A percentile compares a stretch with the other conserved stretches of the same genome.
Evolutionary conservation across 2,113 vertebrate species (phyloP).

Genomic region (Acanthochromis polyacanthus): DNA sequence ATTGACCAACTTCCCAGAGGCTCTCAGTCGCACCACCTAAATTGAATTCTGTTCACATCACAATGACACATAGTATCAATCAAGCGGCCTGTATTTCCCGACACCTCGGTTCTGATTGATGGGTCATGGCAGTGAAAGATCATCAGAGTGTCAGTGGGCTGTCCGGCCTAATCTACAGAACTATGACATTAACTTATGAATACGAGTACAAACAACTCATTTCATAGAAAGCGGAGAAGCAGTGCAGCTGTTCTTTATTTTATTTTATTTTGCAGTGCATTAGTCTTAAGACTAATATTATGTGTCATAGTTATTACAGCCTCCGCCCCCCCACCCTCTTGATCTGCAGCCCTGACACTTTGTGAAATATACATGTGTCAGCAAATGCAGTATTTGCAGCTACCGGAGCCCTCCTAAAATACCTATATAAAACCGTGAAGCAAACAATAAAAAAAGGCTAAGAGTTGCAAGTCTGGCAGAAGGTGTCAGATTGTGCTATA

Average conservation of each 20-base stretch:
- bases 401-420: slow-evolving; percentile 69
- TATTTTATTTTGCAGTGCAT: not conserved
- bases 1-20: slow-evolving; percentile 72
- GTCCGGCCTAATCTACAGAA: slow-evolving; percentile 57
- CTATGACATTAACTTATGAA: slow-evolving; percentile 51
- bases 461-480: slow-evolving; percentile 79
- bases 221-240: slow-evolving; percentile 14
- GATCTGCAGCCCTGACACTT: slow-evolving; percentile 73
- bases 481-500: slow-evolving; percentile 78
- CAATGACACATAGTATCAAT: slow-evolving; percentile 78
- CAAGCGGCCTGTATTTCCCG: slow-evolving; percentile 60
- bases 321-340: slow-evolving; percentile 12
- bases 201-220: slow-evolving; percentile 32
- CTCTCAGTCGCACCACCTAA: slow-evolving; percentile 65
- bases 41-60: slow-evolving; percentile 74
- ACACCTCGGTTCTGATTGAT: slow-evolving; percentile 73
- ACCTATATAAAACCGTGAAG: slow-evolving; percentile 71
- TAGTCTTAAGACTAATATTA: slow-evolving; percentile 45
- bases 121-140: slow-evolving; percentile 75
- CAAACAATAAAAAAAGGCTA: slow-evolving; percentile 75
- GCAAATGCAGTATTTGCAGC: slow-evolving; percentile 70
- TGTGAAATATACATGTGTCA: slow-evolving; percentile 77
- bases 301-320: slow-evolving; percentile 41
- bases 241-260: slow-evolving; percentile 1
- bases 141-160: slow-evolving; percentile 59